Evolutionary conservation across 2,797 vertebrate species (phyloP), one percentile per base, ranked within the genome.

Genomic region (Gadopsis bispinosus): DNA sequence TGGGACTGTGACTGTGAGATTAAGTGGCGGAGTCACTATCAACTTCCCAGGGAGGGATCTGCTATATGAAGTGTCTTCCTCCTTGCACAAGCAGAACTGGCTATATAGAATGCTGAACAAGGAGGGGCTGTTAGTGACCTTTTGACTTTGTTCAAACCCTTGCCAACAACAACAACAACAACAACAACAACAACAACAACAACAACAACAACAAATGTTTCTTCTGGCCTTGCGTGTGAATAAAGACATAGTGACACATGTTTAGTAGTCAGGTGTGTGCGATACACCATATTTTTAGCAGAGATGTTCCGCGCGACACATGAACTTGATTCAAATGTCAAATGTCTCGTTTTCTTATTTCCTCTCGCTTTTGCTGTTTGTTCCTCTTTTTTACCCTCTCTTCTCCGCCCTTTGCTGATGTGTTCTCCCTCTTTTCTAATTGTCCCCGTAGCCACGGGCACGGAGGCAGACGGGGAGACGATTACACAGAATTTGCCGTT

Each of bases 401-500:
- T 10, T 73, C 31, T 61, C 37, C 37, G 48, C 35, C 35, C 62
- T 61, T 72, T 1, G 26, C 31, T 41, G 17, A n/a, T 75, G 53
- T 50, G 31, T 59, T 76, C 51, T 29, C 58, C 71, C 67, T 76
- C 58, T 69, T 77, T 69, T 73, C 69, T 76, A 86, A 85, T 69
- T 81, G 81, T 81, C 73, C 65, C 55, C 4, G 7, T 69, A 47
- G 85, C 83, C 61, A 43, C 37, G 73, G 68, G 76, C 75, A 31
- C 26, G 0, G 71, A 86, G 83, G 39, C 79, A 76, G 69, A 74
- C 39, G 62, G 60, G 74, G 73, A 68, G 73, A 77, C 51, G 45
- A 83, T 86, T 85, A 80, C 73, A 75, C 54, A 73, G 82, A 92
- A 86, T 81, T 79, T 85, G 63, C 53, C 9, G 60, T 92, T 90